Conservation (phyloP, 2,113 vertebrate genomes). For the Bucco capensis region DNA sequence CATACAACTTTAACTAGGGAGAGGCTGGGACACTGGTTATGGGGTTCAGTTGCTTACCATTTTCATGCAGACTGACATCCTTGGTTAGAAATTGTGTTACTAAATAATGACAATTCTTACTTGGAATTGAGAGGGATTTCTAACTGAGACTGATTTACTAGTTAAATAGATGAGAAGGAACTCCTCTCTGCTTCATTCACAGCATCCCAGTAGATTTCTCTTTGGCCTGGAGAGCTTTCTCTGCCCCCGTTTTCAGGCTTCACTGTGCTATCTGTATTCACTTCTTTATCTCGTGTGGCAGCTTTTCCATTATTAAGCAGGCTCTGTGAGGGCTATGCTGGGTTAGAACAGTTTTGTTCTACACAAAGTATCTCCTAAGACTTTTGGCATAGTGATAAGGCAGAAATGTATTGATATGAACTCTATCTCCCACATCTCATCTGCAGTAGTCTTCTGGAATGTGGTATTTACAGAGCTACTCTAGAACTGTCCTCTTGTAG, state of each 20-base stretch:
- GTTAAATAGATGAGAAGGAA: background rate
- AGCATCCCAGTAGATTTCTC: constrained; percentile 15
- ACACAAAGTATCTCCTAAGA: background rate
- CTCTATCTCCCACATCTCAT: background rate
- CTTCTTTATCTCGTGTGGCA: constrained; percentile 23
- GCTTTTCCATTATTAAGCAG: constrained; percentile 28
- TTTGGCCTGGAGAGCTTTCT: constrained; percentile 39
- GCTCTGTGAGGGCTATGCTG: background rate
- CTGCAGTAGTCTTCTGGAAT: background rate
- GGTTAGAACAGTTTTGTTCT: background rate
- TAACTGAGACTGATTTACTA: background rate
- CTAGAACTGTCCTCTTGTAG: background rate
- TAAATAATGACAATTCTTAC: background rate
- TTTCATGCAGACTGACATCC: background rate
- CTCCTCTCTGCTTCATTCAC: background rate
- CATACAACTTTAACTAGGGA: background rate
- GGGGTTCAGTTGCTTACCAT: background rate
- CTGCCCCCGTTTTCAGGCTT: constrained; percentile 20
- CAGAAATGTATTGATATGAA: background rate
- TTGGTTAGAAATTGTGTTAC: background rate
- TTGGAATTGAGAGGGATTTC: background rate
- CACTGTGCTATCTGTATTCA: background rate
- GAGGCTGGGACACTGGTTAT: background rate
- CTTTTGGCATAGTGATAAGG: background rate
- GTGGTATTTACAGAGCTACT: background rate